Conservation (phyloP, 2,888 invertebrate genomes). For the Papilio elwesi region DNA sequence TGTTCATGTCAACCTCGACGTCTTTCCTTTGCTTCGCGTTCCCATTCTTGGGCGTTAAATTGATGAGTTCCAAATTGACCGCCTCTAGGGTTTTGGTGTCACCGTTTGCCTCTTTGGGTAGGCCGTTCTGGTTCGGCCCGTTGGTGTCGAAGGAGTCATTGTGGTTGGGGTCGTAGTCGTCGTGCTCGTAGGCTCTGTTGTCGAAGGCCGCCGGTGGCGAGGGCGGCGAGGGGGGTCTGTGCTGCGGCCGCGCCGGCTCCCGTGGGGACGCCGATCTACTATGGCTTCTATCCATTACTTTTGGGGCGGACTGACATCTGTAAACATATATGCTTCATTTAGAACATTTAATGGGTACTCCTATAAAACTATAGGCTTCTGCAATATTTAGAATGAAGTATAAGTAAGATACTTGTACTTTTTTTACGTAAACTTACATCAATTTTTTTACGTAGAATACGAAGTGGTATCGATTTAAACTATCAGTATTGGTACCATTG, state of each 20-base stretch:
- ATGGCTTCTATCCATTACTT: constrained; percentile 77
- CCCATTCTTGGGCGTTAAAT: constrained; percentile 86
- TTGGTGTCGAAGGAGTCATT: constrained; percentile 76
- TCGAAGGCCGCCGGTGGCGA: constrained; percentile 66
- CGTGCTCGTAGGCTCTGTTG: constrained; percentile 77
- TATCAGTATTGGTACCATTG: too few species aligned
- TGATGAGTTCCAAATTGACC: constrained; percentile 91
- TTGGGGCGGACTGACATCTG: constrained; percentile 83
- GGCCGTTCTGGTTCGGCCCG: constrained; percentile 69
- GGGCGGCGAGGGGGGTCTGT: constrained; percentile 75
- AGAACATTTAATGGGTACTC: background rate
- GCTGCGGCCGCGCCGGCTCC: constrained; percentile 79
- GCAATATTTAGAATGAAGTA: background rate
- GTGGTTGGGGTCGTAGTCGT: constrained; percentile 75
- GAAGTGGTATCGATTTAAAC: too few species aligned
- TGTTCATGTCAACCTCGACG: constrained; percentile 86
- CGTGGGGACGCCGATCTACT: constrained; percentile 80
- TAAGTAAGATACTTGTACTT: too few species aligned
- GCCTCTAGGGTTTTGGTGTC: constrained; percentile 86
- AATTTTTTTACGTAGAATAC: too few species aligned
- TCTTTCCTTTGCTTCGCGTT: constrained; percentile 84
- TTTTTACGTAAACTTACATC: too few species aligned
- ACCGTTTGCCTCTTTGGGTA: constrained; percentile 72
- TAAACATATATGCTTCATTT: constrained; percentile 41
- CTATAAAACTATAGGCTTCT: background rate